Conservation (phyloP, 2,797 vertebrate species). For the Chloroceryle amazona region DNA sequence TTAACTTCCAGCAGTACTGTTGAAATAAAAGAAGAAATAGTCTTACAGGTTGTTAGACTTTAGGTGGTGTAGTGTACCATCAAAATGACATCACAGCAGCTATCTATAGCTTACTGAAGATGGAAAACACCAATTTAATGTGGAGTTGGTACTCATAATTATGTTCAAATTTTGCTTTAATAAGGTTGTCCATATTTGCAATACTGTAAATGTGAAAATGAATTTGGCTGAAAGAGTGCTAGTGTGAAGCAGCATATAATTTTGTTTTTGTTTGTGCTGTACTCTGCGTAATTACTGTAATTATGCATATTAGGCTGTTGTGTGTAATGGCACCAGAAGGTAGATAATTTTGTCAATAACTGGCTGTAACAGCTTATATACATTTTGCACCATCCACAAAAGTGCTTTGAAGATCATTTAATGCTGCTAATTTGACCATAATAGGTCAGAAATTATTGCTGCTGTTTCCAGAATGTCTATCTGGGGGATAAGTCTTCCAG, state of each 20-base stretch:
- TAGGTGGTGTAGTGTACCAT: background rate
- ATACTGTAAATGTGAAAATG: slow-evolving; percentile 51
- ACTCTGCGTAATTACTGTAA: slow-evolving; percentile 61
- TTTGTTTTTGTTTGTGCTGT: slow-evolving; percentile 69
- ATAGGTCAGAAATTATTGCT: slow-evolving; percentile 53
- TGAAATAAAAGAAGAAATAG: background rate
- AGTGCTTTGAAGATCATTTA: slow-evolving; percentile 55
- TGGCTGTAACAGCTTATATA: slow-evolving; percentile 38
- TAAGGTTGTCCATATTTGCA: slow-evolving; percentile 36
- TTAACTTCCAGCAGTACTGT: background rate
- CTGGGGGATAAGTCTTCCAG: background rate
- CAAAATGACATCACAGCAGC: background rate
- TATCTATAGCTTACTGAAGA: background rate
- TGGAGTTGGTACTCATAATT: background rate
- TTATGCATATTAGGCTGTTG: slow-evolving; percentile 70
- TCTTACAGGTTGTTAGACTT: background rate
- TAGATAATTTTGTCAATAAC: slow-evolving; percentile 64
- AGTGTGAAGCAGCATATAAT: slow-evolving; percentile 59
- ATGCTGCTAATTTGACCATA: slow-evolving; percentile 44
- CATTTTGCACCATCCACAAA: slow-evolving; percentile 34
- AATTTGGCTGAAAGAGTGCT: slow-evolving; percentile 49
- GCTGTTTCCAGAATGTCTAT: background rate
- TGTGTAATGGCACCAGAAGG: slow-evolving; percentile 68
- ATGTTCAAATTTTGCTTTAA: slow-evolving; percentile 37
- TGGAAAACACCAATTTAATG: slow-evolving; percentile 14